phyloP scores from a whole-genome alignment of 2,797 vertebrate genomes.

The Rousettus madagascariensis region DNA sequence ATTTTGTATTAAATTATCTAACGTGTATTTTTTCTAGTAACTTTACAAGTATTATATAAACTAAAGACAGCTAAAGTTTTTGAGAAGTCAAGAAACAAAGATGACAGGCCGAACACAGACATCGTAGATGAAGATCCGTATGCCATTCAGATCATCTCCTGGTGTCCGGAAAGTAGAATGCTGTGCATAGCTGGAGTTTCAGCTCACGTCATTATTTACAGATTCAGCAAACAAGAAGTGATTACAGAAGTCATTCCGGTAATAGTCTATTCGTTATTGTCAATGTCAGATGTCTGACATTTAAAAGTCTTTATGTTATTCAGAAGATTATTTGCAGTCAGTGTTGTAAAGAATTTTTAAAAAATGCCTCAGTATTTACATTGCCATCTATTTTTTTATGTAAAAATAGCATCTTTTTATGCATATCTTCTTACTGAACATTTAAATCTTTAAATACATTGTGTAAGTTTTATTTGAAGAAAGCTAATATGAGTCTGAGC shows the following conservation, averaged over 20 bases:
- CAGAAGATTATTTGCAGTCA: neutral
- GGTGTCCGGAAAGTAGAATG: conserved; percentile 97
- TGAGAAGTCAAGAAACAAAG: conserved; percentile 95
- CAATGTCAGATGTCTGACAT: neutral
- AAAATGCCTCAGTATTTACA: neutral
- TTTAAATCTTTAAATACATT: neutral
- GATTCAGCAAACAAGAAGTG: conserved; percentile 98
- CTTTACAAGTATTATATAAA: conserved; percentile 98
- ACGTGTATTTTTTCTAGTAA: conserved; percentile 88
- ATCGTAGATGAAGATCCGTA: conserved; percentile 98
- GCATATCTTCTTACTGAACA: neutral
- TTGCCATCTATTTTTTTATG: neutral
- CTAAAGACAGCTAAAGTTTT: conserved; percentile 99
- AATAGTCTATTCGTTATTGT: conserved; percentile 55
- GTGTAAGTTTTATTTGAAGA: conserved; percentile 8
- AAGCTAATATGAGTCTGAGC: neutral
- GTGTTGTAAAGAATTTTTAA: conserved; percentile 32
- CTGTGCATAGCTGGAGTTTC: conserved; percentile 98
- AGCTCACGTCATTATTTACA: conserved; percentile 96
- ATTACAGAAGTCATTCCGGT: conserved; percentile 97
- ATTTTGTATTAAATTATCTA: neutral
- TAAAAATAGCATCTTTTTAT: neutral
- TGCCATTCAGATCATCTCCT: conserved; percentile 96
- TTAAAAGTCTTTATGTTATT: neutral
- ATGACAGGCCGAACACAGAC: conserved; percentile 93